A percentile compares a stretch with the other conserved stretches of the same genome.
Conservation (phyloP, 2,113 vertebrate genomes). For the Mirounga angustirostris region DNA sequence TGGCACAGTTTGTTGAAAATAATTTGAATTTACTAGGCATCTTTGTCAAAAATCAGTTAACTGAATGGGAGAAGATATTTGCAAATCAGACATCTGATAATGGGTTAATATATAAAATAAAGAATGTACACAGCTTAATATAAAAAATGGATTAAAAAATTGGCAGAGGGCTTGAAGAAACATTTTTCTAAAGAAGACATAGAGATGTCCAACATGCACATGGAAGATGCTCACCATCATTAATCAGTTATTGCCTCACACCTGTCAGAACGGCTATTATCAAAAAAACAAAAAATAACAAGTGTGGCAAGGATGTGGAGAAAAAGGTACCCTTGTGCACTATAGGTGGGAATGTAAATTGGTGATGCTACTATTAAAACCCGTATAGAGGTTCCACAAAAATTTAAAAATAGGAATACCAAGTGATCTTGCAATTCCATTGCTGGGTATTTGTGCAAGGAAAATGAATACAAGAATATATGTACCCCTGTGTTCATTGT, state of each 20-base stretch:
- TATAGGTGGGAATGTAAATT: background rate
- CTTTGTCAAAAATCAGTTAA: background rate
- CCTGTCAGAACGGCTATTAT: background rate
- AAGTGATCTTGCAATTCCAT: background rate
- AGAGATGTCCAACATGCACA: background rate
- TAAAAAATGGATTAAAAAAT: background rate
- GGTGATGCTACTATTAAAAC: background rate
- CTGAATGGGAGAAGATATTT: background rate
- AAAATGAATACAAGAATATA: background rate
- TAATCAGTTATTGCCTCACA: background rate
- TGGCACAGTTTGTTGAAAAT: background rate
- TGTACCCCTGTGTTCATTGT: background rate
- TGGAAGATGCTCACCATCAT: background rate
- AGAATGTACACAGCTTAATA: background rate
- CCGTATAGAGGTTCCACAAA: background rate
- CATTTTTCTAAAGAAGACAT: background rate
- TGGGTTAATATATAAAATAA: background rate
- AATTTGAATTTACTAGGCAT: background rate
- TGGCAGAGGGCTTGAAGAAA: background rate
- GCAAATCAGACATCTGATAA: background rate
- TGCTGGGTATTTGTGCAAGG: background rate
- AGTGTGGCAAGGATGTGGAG: background rate
- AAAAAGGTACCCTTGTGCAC: background rate
- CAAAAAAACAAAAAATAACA: background rate
- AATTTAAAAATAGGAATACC: background rate